Conservation (phyloP, 2,797 vertebrate species). For the Periparus ater region DNA sequence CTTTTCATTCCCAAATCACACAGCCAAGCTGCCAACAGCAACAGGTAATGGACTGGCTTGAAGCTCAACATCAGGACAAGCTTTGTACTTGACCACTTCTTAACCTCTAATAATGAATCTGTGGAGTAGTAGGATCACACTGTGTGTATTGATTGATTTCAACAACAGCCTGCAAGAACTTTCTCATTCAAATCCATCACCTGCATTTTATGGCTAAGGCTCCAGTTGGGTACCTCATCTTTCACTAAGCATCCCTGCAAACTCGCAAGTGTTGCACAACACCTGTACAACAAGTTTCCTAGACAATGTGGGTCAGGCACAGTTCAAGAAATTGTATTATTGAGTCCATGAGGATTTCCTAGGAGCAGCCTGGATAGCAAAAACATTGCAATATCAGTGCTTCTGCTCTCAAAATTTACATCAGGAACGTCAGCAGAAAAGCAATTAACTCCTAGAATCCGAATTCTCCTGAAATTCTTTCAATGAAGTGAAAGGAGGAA, state of each 20-base stretch:
- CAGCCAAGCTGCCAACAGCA: neutral
- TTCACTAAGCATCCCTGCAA: neutral
- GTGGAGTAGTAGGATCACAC: neutral
- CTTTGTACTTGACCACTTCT: neutral
- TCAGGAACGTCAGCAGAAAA: neutral
- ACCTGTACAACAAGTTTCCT: neutral
- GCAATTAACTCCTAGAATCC: neutral
- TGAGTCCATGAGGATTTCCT: neutral
- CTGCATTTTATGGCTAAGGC: neutral
- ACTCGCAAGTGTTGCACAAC: neutral
- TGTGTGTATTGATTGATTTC: fast-evolving
- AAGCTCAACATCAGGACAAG: neutral
- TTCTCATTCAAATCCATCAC: neutral
- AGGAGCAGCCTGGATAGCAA: neutral
- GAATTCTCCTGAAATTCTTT: neutral
- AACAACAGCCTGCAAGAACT: neutral
- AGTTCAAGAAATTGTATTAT: neutral
- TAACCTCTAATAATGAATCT: neutral
- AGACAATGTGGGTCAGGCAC: conserved; percentile 6
- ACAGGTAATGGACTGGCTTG: neutral
- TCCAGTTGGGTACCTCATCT: neutral
- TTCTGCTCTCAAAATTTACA: neutral
- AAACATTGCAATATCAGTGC: fast-evolving
- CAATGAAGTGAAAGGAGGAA: conserved; percentile 49
- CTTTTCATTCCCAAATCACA: neutral